Base-by-base conservation (phyloP, 2,113 vertebrate species). In the Corvus cornix region DNA sequence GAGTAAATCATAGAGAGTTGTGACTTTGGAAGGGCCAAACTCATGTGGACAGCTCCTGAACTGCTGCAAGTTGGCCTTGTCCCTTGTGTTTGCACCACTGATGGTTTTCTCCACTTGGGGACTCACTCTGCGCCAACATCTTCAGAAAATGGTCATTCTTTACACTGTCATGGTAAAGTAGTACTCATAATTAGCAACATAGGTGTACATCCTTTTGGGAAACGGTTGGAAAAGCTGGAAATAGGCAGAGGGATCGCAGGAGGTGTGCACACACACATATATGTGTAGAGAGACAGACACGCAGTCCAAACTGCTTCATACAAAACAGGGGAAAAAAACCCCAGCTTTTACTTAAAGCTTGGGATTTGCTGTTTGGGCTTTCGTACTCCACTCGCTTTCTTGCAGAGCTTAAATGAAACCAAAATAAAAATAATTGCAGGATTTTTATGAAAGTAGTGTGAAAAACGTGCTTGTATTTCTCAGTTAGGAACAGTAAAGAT, bases 201-300 rank as follows among this genome's bases (percentile, higher is more conserved):
- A 30, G 6, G 5, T 68, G 11, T 33, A 48, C 19, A 46, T 27
- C 27, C 22, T 43, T 24, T 37, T 43, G 17, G 48, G 8, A 62
- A 63, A 74, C 4, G 11, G 7, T 11, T 62, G 13, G 8, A 81
- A 88, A 89, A 75, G 9, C 8, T 35, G 26, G 22, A 74, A 82
- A 56, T 19, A 77, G 12, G 9, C 1, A 0, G 14, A 7, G 11
- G 12, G 7, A 16, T 3, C 7, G 9, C 4, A 3, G 22, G 11
- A 48, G 18, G 4, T 30, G 21, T 18, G 12, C 7, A 23, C 11
- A 7, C 2, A 13, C 2, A 6, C 2, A 6, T 3, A 4, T 4
- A 9, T 3, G 6, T 24, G 23, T 5, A 56, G 2, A 59, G 24
- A 86, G 8, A 41, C 10, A 76, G 27, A 43, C 10, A 58, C 6